Evolutionary conservation across 2,797 vertebrate species (phyloP).

Genomic region (Halcyon chelicuti): DNA sequence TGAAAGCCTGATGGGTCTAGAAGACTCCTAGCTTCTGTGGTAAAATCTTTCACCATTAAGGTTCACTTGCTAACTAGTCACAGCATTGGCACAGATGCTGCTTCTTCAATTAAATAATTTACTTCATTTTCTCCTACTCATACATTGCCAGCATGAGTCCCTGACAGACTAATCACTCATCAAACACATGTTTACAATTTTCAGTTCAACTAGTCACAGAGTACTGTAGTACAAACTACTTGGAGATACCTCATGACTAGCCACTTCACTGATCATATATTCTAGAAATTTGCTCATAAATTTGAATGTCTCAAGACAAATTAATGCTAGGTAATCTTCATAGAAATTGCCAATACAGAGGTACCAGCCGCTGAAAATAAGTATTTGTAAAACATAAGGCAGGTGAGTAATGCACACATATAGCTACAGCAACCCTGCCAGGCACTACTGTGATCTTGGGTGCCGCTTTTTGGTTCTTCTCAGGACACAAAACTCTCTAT

Average conservation of each 20-base stretch:
- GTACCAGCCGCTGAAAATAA: neutral
- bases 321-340: neutral
- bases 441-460: neutral
- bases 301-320: neutral
- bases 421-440: neutral
- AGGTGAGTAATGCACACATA: neutral
- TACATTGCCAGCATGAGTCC: neutral
- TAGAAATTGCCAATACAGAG: neutral
- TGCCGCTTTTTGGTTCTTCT: neutral
- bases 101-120: neutral
- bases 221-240: neutral
- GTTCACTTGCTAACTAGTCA: neutral
- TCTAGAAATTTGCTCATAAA: neutral
- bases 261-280: neutral
- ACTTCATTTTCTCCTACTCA: neutral
- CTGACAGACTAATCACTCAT: constrained; percentile 1
- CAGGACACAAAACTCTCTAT: constrained; percentile 29
- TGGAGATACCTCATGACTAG: neutral
- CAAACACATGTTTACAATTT: neutral
- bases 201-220: neutral
- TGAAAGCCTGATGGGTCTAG: neutral
- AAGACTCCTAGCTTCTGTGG: neutral
- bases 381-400: neutral
- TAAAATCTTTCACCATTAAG: neutral
- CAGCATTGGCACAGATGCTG: neutral